phyloP scores from a whole-genome alignment of 2,888 invertebrate species.

The Lagria hirta region DNA sequence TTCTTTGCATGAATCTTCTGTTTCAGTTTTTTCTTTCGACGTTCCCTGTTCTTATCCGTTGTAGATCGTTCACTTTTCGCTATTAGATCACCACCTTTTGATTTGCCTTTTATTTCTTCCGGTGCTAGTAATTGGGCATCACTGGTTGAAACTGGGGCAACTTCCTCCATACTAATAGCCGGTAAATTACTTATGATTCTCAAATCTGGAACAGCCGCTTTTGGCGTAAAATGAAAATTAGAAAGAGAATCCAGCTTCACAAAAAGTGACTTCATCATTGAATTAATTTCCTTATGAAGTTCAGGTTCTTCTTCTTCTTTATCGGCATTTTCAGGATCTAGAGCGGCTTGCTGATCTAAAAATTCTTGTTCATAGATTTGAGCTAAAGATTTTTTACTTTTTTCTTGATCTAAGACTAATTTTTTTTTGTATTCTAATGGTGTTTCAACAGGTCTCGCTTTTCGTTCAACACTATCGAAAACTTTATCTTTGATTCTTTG shows the following conservation, averaged over 20 bases:
- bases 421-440: conserved; percentile 85
- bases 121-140: conserved; percentile 87
- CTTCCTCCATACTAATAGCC: conserved; percentile 92
- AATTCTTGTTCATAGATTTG: conserved; percentile 93
- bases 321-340: conserved; percentile 59
- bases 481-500: conserved; percentile 90
- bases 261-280: conserved; percentile 75
- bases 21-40: conserved; percentile 81
- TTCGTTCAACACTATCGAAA: conserved; percentile 91
- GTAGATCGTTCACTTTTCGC: conserved; percentile 74
- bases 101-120: conserved; percentile 75
- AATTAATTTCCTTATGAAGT: conserved; percentile 75
- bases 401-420: conserved; percentile 86
- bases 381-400: conserved; percentile 89
- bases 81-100: conserved; percentile 60
- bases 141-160: conserved; percentile 85
- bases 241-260: conserved; percentile 86
- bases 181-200: conserved; percentile 90
- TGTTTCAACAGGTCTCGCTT: conserved; percentile 80
- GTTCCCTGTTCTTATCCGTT: conserved; percentile 86
- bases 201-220: conserved; percentile 79
- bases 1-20: conserved; percentile 62
- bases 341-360: conserved; percentile 64
- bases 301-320: conserved; percentile 69
- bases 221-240: conserved; percentile 94